Base-by-base conservation (phyloP, 2,113 vertebrate genomes). In the Crotophaga sulcirostris region DNA sequence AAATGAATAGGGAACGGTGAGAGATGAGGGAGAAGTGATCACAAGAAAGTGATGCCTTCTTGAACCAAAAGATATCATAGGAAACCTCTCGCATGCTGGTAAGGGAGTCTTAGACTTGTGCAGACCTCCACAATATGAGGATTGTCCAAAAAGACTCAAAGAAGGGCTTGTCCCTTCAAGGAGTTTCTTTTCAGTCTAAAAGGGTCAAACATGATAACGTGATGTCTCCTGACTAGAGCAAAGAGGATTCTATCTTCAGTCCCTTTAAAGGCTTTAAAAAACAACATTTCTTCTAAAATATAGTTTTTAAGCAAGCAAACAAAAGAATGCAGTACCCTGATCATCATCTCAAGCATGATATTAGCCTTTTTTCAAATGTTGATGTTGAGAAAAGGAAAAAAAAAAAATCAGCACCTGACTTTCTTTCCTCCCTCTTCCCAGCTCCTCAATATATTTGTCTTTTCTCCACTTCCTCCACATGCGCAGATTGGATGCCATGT, bases 1-100 rank as follows among this genome's bases (percentile, higher is more conserved):
- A 67, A 88, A 74, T 33, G 18, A 75, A 91, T 51, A 89, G 11
- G 60, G 33, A 77, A 81, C 89, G 54, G 79, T 75, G 74, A 72
- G 64, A 67, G 69, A 78, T 49, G 76, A 84, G 33, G 36, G 47
- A 87, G 40, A 73, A 81, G n/a, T 36, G 58, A 78, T 21, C 52
- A 51, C 29, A 49, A 91, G 44, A 54, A 89, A 55, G 34, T 7
- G 23, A 34, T 87, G 62, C 16, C 14, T 42, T 60, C 52, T 64
- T 78, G 59, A 88, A 68, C 47, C 18, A 29, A 42, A 47, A 91
- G 34, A 14, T 76, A 78, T 7, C 31, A 13, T 6, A 74, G 51
- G 47, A 68, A 67, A 5, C 8, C 28, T 78, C 83, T 70, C 51
- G 56, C 1, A 3, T 0, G 2, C 20, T 73, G 0, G 2, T 20